Evolutionary conservation across 2,888 invertebrate genomes (phyloP).

Genomic region (Andrena bicolor): DNA sequence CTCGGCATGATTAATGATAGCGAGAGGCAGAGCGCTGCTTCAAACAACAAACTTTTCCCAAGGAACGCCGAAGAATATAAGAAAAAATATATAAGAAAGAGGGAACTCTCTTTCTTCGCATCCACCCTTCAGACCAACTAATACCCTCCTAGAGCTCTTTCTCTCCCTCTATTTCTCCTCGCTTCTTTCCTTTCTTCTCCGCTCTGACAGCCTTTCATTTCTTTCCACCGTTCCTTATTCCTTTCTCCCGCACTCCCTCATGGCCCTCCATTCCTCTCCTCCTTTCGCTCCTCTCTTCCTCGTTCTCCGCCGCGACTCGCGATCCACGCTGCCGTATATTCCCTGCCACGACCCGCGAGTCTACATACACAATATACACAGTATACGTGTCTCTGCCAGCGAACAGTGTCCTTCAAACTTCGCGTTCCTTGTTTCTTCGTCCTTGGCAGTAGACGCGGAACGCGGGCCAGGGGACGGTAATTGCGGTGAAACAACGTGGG

Average conservation of each 20-base stretch:
- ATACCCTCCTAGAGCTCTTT: conserved; percentile 83
- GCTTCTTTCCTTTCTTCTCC: conserved; percentile 70
- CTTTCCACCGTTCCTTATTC: conserved; percentile 72
- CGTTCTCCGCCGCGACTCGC: conserved; percentile 27
- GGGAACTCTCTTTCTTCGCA: conserved; percentile 85
- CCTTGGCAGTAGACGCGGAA: not conserved
- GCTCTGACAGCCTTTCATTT: conserved; percentile 80
- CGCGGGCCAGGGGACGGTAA: no score
- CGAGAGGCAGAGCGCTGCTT: conserved; percentile 86
- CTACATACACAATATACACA: conserved; percentile 42
- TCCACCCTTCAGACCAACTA: conserved; percentile 84
- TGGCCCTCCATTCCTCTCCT: conserved; percentile 20
- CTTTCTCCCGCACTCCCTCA: conserved; percentile 30
- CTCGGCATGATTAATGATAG: conserved; percentile 87
- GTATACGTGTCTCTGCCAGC: conserved; percentile 47
- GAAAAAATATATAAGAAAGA: conserved; percentile 84
- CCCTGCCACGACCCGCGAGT: conserved; percentile 31
- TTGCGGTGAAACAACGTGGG: no score
- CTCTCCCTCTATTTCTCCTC: conserved; percentile 71
- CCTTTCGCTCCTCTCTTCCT: conserved; percentile 17
- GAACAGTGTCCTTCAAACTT: conserved; percentile 12
- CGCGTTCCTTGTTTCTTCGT: not conserved
- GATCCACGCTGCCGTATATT: conserved; percentile 39
- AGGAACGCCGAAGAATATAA: conserved; percentile 85
- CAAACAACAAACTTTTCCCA: conserved; percentile 89